Evolutionary conservation across 2,113 vertebrate genomes (phyloP), one percentile per base, ranked within the genome.

Genomic region (Taurulus bubalis): DNA sequence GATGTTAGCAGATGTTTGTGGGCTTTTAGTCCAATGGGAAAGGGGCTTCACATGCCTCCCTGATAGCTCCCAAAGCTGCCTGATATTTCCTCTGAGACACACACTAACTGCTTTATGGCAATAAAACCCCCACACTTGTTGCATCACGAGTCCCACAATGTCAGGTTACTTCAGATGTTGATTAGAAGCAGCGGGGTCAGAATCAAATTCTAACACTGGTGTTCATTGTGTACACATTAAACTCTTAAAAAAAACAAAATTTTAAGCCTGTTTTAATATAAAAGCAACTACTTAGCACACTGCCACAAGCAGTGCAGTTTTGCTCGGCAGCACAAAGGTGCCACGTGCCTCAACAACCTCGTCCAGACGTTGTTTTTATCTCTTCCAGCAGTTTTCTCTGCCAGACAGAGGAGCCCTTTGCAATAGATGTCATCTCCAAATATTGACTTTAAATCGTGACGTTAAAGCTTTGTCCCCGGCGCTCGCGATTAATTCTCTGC

Each of bases 271-370:
- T 38, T 56, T 32, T 28, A 8, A n/a, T 60, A 64, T 38, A 22
- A 30, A 34, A 51, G 34, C 18, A 63, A 45, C 68, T 42, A 70
- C 2, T 12, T 20, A 36, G 36, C 32, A 32, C 14, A 2, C 4
- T 26, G 30, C 64, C 77, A 58, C 40, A 8, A 40, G 1, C 77
- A 30, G 6, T 34, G 71, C 62, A 34, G 0, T 18, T 26, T 34
- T 53, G 8, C 1, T 6, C 1, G 55, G n/a, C 62, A 42, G 55
- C 56, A 11, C 0, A 12, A 42, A 70, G 24, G 59, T 3, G 20
- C 58, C 38, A 8, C 55, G 34, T 79, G 81, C 62, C 62, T 82
- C 86, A 86, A 77, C 79, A 77, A 20, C 72, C 42, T 60, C 86
- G 82, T 84, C 68, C 82, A 88, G 71, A 68, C 60, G 58, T 45